Evolutionary conservation across 2,888 invertebrate species (phyloP).

Genomic region (Chesias legatella): DNA sequence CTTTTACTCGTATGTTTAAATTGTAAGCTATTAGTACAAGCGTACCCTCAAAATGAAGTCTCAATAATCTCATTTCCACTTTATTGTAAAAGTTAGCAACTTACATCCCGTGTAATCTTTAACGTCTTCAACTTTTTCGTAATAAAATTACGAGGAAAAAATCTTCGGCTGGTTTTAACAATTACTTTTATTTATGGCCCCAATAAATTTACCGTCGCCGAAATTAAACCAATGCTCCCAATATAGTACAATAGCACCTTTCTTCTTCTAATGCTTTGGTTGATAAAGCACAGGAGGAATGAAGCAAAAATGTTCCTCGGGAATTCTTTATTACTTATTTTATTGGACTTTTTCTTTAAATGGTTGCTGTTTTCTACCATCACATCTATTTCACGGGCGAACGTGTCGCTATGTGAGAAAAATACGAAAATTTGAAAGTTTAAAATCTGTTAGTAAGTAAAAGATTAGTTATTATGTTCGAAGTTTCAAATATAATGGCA

Average conservation of each 20-base stretch:
- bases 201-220: slow-evolving; percentile 67
- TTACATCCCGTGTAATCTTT: slow-evolving; percentile 54
- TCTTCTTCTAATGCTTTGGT: slow-evolving; percentile 45
- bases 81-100: slow-evolving; percentile 49
- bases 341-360: slow-evolving; percentile 15
- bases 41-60: background rate
- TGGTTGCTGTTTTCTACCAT: slow-evolving; percentile 2
- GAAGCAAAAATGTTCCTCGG: slow-evolving; percentile 20
- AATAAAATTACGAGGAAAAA: slow-evolving; percentile 71
- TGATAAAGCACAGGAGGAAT: slow-evolving; percentile 29
- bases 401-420: too few relatives aligned
- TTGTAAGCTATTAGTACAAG: too few relatives aligned
- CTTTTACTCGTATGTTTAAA: too few relatives aligned
- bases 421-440: too few relatives aligned
- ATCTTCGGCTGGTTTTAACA: slow-evolving; percentile 64
- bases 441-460: too few relatives aligned
- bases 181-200: slow-evolving; percentile 70
- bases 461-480: too few relatives aligned
- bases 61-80: slow-evolving; percentile 48
- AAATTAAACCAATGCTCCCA: slow-evolving; percentile 58
- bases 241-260: slow-evolving; percentile 52
- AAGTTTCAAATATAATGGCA: too few relatives aligned
- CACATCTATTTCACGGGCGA: too few relatives aligned
- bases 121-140: slow-evolving; percentile 63
- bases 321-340: slow-evolving; percentile 23